Percentiles rank a stretch among this genome's conserved stretches.
Conservation (phyloP, 2,888 invertebrate genomes). For the Microlaimidae sp. region DNA sequence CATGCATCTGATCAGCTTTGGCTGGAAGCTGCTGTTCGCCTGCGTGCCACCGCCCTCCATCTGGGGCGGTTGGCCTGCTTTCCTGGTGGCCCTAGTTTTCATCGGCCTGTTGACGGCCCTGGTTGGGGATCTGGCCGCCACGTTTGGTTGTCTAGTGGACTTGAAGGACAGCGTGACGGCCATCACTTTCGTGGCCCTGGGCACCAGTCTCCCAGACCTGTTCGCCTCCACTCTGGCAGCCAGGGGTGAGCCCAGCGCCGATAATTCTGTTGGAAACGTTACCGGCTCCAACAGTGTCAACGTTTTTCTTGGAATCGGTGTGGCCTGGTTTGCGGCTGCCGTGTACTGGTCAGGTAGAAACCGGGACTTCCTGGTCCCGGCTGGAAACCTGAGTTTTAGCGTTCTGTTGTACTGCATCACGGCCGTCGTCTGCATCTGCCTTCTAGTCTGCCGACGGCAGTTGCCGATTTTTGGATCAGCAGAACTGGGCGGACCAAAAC, state of each 20-base stretch:
- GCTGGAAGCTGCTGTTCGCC: conserved; percentile 45
- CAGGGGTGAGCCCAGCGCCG: conserved; percentile 43
- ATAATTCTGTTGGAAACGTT: conserved; percentile 47
- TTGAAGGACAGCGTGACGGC: conserved; percentile 44
- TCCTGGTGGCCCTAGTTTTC: conserved; percentile 40
- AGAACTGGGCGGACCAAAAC: conserved; percentile 43
- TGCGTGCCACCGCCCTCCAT: conserved; percentile 43
- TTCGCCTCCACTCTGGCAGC: conserved; percentile 46
- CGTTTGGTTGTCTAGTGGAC: conserved; percentile 46
- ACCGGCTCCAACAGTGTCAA: conserved; percentile 48
- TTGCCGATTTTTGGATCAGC: conserved; percentile 40
- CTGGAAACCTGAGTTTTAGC: conserved; percentile 40
- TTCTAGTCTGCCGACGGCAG: conserved; percentile 41
- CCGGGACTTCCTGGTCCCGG: conserved; percentile 33
- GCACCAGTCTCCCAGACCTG: conserved; percentile 45
- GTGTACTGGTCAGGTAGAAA: conserved; percentile 40
- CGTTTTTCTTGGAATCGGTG: conserved; percentile 46
- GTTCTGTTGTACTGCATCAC: conserved; percentile 43
- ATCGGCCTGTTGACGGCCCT: conserved; percentile 46
- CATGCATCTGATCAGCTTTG: conserved; percentile 45
- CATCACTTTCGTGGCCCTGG: conserved; percentile 44
- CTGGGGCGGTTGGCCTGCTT: conserved; percentile 45
- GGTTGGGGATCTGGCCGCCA: conserved; percentile 45
- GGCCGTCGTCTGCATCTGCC: conserved; percentile 38
- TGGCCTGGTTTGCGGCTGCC: conserved; percentile 46